A percentile compares a stretch with the other conserved stretches of the same genome.
Evolutionary conservation across 2,888 invertebrate genomes (phyloP).

Genomic region (Eudemis profundana): DNA sequence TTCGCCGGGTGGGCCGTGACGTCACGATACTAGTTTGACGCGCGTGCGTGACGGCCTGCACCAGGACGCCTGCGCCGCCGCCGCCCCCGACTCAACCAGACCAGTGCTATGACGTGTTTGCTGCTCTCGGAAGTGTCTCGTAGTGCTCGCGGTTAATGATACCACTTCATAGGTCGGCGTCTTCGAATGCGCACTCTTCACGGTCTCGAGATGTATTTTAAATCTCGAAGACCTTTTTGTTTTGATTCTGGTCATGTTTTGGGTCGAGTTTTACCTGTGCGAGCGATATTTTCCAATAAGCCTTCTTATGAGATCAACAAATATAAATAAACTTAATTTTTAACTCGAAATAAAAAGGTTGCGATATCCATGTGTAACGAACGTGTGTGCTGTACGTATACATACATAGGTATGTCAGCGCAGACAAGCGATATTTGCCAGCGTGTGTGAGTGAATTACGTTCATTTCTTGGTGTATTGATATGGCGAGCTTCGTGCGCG

Average conservation of each 20-base stretch:
- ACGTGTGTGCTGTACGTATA: constrained; percentile 36
- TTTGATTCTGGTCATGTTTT: constrained; percentile 17
- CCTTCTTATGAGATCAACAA: constrained; percentile 29
- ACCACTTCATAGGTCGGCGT: constrained; percentile 4
- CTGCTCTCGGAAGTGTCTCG: constrained; percentile 59
- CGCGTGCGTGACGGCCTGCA: constrained; percentile 79
- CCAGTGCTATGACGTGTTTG: constrained; percentile 80
- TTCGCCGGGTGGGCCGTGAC: constrained; percentile 82
- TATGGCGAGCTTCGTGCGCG: constrained; percentile 64
- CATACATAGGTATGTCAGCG: constrained; percentile 36
- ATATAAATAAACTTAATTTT: constrained; percentile 20
- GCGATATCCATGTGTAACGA: constrained; percentile 46
- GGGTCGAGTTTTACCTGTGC: background rate
- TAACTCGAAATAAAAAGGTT: constrained; percentile 42
- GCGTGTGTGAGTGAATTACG: constrained; percentile 68
- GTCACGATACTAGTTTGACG: constrained; percentile 84
- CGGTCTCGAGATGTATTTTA: constrained; percentile 5
- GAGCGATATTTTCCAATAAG: constrained; percentile 36
- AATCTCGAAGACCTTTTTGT: constrained; percentile 17
- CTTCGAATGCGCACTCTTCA: constrained; percentile 7
- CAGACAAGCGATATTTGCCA: constrained; percentile 38
- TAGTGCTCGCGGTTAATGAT: constrained; percentile 31
- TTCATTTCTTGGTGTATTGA: constrained; percentile 64
- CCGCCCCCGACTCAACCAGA: constrained; percentile 77
- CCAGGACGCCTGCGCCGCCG: constrained; percentile 73